These are phyloP conservation scores for Arrhamphus sclerolepis DNA, from an alignment of 2,797 vertebrate species.

Conservation along the genomic window DNA sequence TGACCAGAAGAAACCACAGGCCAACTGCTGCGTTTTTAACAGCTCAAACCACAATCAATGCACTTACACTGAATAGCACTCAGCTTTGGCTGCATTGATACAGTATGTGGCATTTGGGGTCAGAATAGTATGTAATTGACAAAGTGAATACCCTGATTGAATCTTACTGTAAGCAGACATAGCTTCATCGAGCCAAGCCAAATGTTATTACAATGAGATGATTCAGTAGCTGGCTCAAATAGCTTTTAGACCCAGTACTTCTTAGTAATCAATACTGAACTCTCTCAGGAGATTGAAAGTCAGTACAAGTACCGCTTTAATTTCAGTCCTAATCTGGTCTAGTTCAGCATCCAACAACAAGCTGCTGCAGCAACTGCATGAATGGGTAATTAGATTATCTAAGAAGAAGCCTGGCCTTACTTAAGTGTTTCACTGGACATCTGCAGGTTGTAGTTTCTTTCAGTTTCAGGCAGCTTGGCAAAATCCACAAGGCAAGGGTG, in stretches of 20 bases:
- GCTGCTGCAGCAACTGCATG: constrained; percentile 16
- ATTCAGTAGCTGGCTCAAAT: constrained; percentile 50
- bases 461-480: constrained; percentile 95
- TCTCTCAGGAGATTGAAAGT: constrained; percentile 51
- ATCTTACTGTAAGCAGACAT: constrained; percentile 8
- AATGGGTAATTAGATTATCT: constrained; percentile 38
- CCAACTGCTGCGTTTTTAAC: constrained; percentile 11
- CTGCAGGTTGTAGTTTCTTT: constrained; percentile 98
- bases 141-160: constrained; percentile 9
- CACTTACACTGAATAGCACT: background rate
- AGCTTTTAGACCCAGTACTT: constrained; percentile 33
- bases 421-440: constrained; percentile 99
- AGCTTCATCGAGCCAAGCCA: constrained; percentile 26
- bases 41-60: constrained; percentile 24
- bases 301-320: constrained; percentile 55
- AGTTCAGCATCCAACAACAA: constrained; percentile 26
- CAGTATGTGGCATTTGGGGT: background rate
- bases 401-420: constrained; percentile 76
- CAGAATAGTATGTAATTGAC: constrained; percentile 8
- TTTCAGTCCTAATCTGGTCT: constrained; percentile 46
- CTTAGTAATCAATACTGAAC: constrained; percentile 59
- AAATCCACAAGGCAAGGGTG: constrained; percentile 99
- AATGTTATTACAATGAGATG: constrained; percentile 58
- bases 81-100: constrained; percentile 1
- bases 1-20: background rate